A percentile compares a stretch with the other conserved stretches of the same genome.
Evolutionary conservation across 2,888 invertebrate species (phyloP).

Genomic region (Bhutanitis thaidina): DNA sequence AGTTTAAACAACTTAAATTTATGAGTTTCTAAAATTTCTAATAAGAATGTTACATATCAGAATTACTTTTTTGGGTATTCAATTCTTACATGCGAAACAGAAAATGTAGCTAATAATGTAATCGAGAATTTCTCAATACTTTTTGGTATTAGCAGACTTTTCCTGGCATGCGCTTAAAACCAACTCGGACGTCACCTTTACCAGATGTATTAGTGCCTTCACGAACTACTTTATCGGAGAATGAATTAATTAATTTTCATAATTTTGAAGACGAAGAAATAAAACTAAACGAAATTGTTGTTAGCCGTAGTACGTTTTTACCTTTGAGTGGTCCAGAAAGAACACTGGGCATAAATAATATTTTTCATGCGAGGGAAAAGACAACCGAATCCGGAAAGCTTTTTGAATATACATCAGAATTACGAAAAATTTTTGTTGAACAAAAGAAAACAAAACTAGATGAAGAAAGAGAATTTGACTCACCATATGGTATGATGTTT

Average conservation of each 20-base stretch:
- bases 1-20: no score
- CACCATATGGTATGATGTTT: slow-evolving; percentile 46
- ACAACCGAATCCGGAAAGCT: slow-evolving; percentile 19
- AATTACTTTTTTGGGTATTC: no score
- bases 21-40: no score
- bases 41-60: no score
- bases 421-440: slow-evolving; percentile 22
- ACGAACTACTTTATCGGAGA: slow-evolving; percentile 33
- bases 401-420: slow-evolving; percentile 8
- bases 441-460: slow-evolving; percentile 26
- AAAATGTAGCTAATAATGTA: no score
- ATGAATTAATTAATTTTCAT: slow-evolving; percentile 30
- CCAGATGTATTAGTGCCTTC: slow-evolving; percentile 33
- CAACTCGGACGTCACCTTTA: slow-evolving; percentile 36
- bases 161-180: slow-evolving; percentile 21
- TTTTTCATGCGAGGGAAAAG: slow-evolving; percentile 25
- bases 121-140: background rate
- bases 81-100: no score
- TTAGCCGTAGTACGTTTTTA: slow-evolving; percentile 27
- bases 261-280: slow-evolving; percentile 29
- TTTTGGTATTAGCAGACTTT: slow-evolving; percentile 6
- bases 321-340: slow-evolving; percentile 24
- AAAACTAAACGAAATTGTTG: slow-evolving; percentile 22
- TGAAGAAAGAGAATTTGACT: slow-evolving; percentile 38
- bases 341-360: slow-evolving; percentile 24